These are phyloP conservation scores for Ariopsis seemanni DNA, from an alignment of 2,113 vertebrate species.

Conservation along the genomic window DNA sequence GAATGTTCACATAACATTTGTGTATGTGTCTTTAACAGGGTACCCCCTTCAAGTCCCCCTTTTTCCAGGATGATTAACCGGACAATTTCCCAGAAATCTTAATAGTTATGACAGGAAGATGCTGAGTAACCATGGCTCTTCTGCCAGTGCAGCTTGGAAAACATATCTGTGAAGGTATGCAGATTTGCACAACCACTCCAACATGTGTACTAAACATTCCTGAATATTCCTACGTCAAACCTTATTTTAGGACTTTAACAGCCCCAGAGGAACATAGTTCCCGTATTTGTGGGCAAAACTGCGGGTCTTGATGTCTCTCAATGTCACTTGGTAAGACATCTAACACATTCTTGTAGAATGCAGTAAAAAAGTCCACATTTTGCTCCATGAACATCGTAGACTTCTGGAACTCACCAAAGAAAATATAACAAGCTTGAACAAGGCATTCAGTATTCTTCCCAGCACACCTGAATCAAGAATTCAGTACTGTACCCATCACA, in stretches of 20 bases:
- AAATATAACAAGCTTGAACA: background rate
- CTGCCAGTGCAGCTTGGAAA: conserved; percentile 56
- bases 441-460: background rate
- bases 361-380: background rate
- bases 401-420: background rate
- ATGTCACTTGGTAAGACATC: background rate
- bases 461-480: background rate
- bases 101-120: conserved; percentile 62
- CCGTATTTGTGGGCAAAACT: background rate
- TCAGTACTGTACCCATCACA: background rate
- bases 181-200: conserved; percentile 53
- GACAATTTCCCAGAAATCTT: conserved; percentile 70
- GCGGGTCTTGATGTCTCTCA: background rate
- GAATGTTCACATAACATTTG: background rate
- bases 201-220: conserved; percentile 33
- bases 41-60: conserved; percentile 38
- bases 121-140: conserved; percentile 69
- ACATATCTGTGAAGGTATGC: conserved; percentile 60
- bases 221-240: conserved; percentile 40
- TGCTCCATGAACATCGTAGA: background rate
- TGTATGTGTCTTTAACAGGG: conserved; percentile 25
- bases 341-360: background rate
- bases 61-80: conserved; percentile 63
- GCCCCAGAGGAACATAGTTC: conserved; percentile 17
- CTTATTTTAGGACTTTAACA: conserved; percentile 13